Percentiles rank a stretch among this genome's conserved stretches.
These are phyloP conservation scores for Steromphala cineraria DNA, from an alignment of 2,888 invertebrate genomes.

Conservation along the genomic window DNA sequence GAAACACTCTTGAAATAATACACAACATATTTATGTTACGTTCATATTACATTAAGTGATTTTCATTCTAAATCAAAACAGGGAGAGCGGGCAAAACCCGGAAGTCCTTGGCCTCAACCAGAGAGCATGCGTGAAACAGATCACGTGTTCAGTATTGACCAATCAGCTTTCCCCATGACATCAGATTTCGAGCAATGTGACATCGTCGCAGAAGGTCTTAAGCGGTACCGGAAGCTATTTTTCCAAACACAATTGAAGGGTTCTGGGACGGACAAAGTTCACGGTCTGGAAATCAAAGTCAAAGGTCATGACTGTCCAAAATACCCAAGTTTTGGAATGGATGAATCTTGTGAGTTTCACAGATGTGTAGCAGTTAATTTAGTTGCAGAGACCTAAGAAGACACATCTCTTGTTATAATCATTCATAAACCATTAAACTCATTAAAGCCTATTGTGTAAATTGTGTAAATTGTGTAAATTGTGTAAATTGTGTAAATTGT, in stretches of 20 bases:
- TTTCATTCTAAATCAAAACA: slow-evolving; percentile 20
- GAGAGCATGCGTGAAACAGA: slow-evolving; percentile 42
- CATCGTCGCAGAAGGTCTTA: slow-evolving; percentile 62
- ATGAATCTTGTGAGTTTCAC: slow-evolving; percentile 49
- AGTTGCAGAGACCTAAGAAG: no score
- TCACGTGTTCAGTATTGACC: slow-evolving; percentile 45
- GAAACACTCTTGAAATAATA: no score
- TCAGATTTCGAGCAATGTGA: slow-evolving; percentile 57
- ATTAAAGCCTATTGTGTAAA: no score
- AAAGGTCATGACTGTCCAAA: slow-evolving; percentile 22
- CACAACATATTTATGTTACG: no score
- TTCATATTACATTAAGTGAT: no score
- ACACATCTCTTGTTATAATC: no score
- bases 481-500: no score
- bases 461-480: no score
- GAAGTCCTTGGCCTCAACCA: slow-evolving; percentile 71
- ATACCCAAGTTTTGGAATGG: slow-evolving; percentile 41
- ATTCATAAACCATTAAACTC: no score
- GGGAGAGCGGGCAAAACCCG: slow-evolving; percentile 63
- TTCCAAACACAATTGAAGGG: background rate
- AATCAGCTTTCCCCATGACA: slow-evolving; percentile 46
- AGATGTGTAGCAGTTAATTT: no score
- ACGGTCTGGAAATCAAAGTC: slow-evolving; percentile 28
- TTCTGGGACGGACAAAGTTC: background rate
- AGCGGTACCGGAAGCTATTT: slow-evolving; percentile 53